A percentile compares a stretch with the other conserved stretches of the same genome.
These are phyloP conservation scores for Neomicropteryx cornuta DNA, from an alignment of 1,140 invertebrate genomes.

Conservation along the genomic window DNA sequence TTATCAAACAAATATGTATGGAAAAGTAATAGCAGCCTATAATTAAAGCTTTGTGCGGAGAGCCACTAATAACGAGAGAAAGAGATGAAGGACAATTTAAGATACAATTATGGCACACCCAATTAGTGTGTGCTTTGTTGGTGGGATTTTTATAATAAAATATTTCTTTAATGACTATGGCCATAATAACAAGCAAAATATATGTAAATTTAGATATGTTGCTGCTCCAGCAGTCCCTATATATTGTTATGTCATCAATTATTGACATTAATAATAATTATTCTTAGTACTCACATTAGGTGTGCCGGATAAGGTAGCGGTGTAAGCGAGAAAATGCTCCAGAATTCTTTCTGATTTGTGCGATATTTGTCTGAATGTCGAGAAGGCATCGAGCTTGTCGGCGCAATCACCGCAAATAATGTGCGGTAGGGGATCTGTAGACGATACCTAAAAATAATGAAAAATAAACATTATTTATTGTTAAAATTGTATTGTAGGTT, in stretches of 20 bases:
- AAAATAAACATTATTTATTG: background rate
- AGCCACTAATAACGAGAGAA: no score
- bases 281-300: slow-evolving; percentile 34
- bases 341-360: slow-evolving; percentile 44
- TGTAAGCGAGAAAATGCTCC: slow-evolving; percentile 44
- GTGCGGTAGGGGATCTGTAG: slow-evolving; percentile 43
- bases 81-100: no score
- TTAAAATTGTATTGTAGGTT: no score
- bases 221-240: slow-evolving; percentile 1
- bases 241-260: slow-evolving; percentile 14
- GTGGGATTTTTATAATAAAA: no score
- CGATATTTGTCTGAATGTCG: slow-evolving; percentile 44
- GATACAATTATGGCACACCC: no score
- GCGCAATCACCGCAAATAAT: slow-evolving; percentile 44
- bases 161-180: no score
- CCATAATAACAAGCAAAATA: no score
- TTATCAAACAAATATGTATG: no score
- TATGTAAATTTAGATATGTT: no score
- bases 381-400: slow-evolving; percentile 43
- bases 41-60: no score
- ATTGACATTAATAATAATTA: slow-evolving; percentile 8
- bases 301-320: slow-evolving; percentile 38
- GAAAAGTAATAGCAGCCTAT: no score
- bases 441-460: slow-evolving; percentile 38
- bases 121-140: no score